Conservation (phyloP, 2,797 vertebrate species). For the Staurois parvus region DNA sequence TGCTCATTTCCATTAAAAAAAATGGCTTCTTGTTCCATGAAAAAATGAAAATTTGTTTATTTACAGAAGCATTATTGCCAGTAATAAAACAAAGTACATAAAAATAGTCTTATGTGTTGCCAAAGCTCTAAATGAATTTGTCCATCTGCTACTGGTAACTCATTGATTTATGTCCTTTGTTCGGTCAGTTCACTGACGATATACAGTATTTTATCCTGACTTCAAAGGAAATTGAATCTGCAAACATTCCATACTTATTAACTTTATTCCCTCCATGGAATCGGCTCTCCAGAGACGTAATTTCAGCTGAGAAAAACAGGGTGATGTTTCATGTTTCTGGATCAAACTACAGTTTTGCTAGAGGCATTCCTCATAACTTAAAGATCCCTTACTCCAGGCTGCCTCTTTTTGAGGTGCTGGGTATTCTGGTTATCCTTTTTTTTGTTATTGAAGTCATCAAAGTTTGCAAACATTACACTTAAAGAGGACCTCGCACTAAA, state of each 20-base stretch:
- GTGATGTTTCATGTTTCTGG: constrained; percentile 43
- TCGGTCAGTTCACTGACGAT: constrained; percentile 33
- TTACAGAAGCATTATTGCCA: no score
- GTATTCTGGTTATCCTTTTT: neutral
- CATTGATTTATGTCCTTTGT: constrained; percentile 26
- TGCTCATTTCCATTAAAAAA: no score
- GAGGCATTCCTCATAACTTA: constrained; percentile 18
- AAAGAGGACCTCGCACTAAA: no score
- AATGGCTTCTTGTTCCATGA: no score
- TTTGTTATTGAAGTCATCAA: constrained; percentile 2
- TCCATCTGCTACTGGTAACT: neutral
- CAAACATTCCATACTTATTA: constrained; percentile 34
- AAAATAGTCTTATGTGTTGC: no score
- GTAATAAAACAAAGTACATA: no score
- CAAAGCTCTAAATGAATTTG: neutral
- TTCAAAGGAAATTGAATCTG: constrained; percentile 42
- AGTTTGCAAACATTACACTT: constrained; percentile 19
- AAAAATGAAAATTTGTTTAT: no score
- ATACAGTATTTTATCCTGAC: constrained; percentile 29
- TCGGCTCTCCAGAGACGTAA: constrained; percentile 36
- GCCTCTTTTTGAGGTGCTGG: constrained; percentile 17
- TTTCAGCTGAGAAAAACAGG: constrained; percentile 26
- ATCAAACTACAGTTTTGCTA: constrained; percentile 43
- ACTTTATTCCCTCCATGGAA: constrained; percentile 45
- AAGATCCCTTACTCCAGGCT: constrained; percentile 31